Evolutionary conservation across 2,888 invertebrate genomes (phyloP).

Genomic region (Sesia apiformis): DNA sequence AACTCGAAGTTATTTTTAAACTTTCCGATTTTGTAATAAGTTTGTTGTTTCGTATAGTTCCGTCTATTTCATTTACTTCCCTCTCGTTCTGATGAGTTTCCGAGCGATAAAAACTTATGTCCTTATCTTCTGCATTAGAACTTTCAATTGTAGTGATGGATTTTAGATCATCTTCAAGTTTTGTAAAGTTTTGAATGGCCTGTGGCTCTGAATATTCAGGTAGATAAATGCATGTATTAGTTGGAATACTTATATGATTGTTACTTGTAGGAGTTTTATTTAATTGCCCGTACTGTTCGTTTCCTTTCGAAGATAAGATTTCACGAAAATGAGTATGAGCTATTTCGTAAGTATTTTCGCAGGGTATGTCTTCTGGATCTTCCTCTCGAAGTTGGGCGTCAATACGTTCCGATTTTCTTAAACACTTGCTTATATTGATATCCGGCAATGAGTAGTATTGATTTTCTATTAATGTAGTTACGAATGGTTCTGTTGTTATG

Average conservation of each 20-base stretch:
- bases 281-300: conserved; percentile 56
- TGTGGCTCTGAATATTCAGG: conserved; percentile 48
- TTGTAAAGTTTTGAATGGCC: conserved; percentile 47
- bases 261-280: conserved; percentile 39
- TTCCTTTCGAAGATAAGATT: conserved; percentile 44
- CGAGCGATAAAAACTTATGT: conserved; percentile 36
- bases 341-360: conserved; percentile 62
- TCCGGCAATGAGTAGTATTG: conserved; percentile 83
- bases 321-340: conserved; percentile 58
- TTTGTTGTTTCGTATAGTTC: conserved; percentile 65
- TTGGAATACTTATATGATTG: conserved; percentile 25
- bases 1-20: conserved; percentile 37
- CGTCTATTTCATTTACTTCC: conserved; percentile 69
- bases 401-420: conserved; percentile 81
- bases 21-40: conserved; percentile 62
- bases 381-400: conserved; percentile 78
- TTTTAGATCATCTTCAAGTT: conserved; percentile 64
- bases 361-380: conserved; percentile 56
- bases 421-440: conserved; percentile 79
- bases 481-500: conserved; percentile 66
- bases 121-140: conserved; percentile 56
- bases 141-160: conserved; percentile 63
- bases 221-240: conserved; percentile 30
- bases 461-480: conserved; percentile 75
- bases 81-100: conserved; percentile 67